Evolutionary conservation across 2,797 vertebrate species (phyloP).

Genomic region (Myotis planiceps): DNA sequence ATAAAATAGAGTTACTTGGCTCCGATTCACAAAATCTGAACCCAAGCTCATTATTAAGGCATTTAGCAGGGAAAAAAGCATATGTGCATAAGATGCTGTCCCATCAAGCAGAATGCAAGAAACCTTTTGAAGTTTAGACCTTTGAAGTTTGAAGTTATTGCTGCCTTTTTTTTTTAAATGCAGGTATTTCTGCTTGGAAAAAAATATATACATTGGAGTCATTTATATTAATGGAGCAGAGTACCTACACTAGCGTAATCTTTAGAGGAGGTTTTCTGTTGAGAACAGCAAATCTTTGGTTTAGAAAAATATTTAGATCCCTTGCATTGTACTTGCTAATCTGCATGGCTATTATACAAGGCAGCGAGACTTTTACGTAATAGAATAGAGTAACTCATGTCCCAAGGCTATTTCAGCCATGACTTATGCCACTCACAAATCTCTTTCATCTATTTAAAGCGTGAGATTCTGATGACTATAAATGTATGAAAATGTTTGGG

Average conservation of each 20-base stretch:
- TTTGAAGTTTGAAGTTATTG: conserved; percentile 90
- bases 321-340: conserved; percentile 82
- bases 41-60: conserved; percentile 91
- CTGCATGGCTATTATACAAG: conserved; percentile 82
- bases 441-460: conserved; percentile 86
- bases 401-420: conserved; percentile 85
- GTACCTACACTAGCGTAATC: conserved; percentile 79
- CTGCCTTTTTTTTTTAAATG: conserved; percentile 76
- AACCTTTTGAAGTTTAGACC: conserved; percentile 90
- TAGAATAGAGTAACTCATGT: conserved; percentile 83
- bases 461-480: conserved; percentile 84
- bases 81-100: conserved; percentile 89
- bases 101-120: conserved; percentile 89
- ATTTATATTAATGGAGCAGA: conserved; percentile 85
- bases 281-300: conserved; percentile 86
- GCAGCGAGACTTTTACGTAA: conserved; percentile 82
- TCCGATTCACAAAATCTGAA: conserved; percentile 91
- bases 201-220: conserved; percentile 81
- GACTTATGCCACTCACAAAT: conserved; percentile 84
- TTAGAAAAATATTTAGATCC: conserved; percentile 86
- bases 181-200: conserved; percentile 87
- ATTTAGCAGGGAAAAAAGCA: conserved; percentile 89
- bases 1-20: conserved; percentile 91
- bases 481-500: conserved; percentile 83
- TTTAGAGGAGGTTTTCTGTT: conserved; percentile 81